Conservation (phyloP, 2,797 vertebrate species). For the Onychomys torridus region DNA sequence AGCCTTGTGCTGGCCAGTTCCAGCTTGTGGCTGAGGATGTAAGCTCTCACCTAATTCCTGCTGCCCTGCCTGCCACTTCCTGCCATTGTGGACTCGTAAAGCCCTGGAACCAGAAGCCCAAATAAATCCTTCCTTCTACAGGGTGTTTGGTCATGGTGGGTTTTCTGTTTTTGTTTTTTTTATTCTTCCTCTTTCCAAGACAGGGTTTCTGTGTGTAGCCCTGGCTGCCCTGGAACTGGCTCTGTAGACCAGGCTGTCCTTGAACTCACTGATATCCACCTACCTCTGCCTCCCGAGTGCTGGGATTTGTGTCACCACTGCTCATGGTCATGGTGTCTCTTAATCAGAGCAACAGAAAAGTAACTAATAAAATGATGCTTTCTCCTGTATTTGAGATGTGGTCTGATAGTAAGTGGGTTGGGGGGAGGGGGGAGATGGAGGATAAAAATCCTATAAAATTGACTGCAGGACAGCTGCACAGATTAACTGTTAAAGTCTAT, state of each 20-base stretch:
- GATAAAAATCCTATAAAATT: constrained; percentile 20
- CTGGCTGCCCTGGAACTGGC: background rate
- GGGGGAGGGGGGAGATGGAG: too few species aligned
- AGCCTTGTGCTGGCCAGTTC: background rate
- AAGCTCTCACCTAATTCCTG: background rate
- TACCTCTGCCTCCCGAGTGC: background rate
- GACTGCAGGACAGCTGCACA: background rate
- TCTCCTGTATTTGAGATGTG: background rate
- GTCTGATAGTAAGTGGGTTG: background rate
- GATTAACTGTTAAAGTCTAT: background rate
- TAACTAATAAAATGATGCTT: background rate
- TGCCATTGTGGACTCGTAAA: background rate
- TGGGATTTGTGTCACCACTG: background rate
- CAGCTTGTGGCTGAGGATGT: background rate
- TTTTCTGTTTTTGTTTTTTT: background rate
- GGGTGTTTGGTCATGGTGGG: background rate
- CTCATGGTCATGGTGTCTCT: background rate
- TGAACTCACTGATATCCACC: background rate
- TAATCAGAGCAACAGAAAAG: background rate
- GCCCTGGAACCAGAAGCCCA: background rate
- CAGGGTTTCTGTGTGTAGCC: background rate
- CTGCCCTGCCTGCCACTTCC: background rate
- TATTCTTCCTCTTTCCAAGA: background rate
- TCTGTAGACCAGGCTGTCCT: background rate
- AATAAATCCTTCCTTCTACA: background rate